These are phyloP conservation scores for Bufo gargarizans DNA, from an alignment of 2,113 vertebrate species.

Conservation along the genomic window DNA sequence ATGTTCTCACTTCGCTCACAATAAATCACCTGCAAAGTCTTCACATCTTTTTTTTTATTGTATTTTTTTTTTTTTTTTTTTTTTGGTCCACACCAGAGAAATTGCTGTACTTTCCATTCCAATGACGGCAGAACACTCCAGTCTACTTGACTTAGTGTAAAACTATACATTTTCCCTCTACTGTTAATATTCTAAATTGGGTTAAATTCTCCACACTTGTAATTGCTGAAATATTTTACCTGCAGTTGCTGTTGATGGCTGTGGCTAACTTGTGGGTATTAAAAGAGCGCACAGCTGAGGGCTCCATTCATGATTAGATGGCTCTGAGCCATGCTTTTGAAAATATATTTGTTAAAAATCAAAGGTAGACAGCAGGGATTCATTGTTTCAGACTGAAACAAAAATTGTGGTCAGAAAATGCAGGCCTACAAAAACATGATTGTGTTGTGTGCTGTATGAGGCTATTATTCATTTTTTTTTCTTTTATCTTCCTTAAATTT, in stretches of 20 bases:
- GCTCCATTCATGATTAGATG: conserved; percentile 54
- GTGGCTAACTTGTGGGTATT: conserved; percentile 61
- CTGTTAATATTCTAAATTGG: conserved; percentile 61
- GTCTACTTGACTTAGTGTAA: conserved; percentile 57
- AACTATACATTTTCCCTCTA: conserved; percentile 48
- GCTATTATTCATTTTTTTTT: not conserved
- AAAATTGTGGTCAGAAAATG: conserved; percentile 48
- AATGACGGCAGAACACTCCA: conserved; percentile 58
- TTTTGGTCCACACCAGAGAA: conserved; percentile 60
- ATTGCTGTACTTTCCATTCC: conserved; percentile 48
- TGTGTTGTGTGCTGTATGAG: not conserved
- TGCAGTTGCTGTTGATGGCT: conserved; percentile 44
- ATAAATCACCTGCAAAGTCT: conserved; percentile 70
- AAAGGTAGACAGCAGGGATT: conserved; percentile 23
- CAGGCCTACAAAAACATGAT: not conserved
- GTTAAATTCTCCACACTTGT: conserved; percentile 47
- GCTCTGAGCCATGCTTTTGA: conserved; percentile 56
- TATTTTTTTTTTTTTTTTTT: conserved; percentile 25
- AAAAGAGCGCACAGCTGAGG: conserved; percentile 59
- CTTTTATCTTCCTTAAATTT: not conserved
- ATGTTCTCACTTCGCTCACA: conserved; percentile 68
- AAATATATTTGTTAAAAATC: conserved; percentile 34
- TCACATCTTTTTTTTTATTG: conserved; percentile 39
- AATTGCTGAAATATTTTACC: conserved; percentile 60
- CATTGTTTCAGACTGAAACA: conserved; percentile 43